Evolutionary conservation across 2,797 vertebrate genomes (phyloP).

Genomic region (Scleropages formosus): DNA sequence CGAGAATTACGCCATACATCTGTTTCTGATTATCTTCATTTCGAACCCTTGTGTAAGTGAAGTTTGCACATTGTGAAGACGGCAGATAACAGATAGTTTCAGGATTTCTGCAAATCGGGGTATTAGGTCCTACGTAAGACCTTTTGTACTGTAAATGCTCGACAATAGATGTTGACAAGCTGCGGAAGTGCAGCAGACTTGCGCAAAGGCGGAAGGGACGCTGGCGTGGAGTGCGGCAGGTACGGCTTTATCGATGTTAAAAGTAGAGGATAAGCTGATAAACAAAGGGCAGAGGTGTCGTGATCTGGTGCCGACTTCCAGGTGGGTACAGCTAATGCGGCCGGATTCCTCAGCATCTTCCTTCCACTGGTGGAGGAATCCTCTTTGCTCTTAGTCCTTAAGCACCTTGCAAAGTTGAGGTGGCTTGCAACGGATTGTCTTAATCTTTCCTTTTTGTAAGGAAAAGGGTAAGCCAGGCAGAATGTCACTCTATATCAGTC

Average conservation of each 20-base stretch:
- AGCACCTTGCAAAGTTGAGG: slow-evolving; percentile 70
- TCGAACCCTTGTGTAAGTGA: slow-evolving; percentile 18
- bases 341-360: slow-evolving; percentile 61
- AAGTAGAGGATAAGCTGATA: slow-evolving; percentile 57
- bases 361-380: slow-evolving; percentile 60
- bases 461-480: slow-evolving; percentile 69
- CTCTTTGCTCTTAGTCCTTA: slow-evolving; percentile 77
- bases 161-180: not conserved
- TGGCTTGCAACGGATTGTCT: slow-evolving; percentile 72
- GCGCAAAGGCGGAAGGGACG: not conserved
- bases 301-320: slow-evolving; percentile 52
- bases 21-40: slow-evolving; percentile 18
- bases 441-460: slow-evolving; percentile 70
- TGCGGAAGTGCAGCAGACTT: not conserved
- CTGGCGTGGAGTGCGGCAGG: slow-evolving; percentile 6
- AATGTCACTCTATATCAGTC: slow-evolving; percentile 71
- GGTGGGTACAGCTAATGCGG: slow-evolving; percentile 54
- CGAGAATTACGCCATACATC: slow-evolving; percentile 11
- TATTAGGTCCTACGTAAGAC: slow-evolving; percentile 42
- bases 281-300: slow-evolving; percentile 59
- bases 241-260: slow-evolving; percentile 38
- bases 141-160: slow-evolving; percentile 18
- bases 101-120: slow-evolving; percentile 43
- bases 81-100: slow-evolving; percentile 37
- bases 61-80: slow-evolving; percentile 33